Conservation (phyloP, 2,797 vertebrate species). For the Pogoniulus pusillus region DNA sequence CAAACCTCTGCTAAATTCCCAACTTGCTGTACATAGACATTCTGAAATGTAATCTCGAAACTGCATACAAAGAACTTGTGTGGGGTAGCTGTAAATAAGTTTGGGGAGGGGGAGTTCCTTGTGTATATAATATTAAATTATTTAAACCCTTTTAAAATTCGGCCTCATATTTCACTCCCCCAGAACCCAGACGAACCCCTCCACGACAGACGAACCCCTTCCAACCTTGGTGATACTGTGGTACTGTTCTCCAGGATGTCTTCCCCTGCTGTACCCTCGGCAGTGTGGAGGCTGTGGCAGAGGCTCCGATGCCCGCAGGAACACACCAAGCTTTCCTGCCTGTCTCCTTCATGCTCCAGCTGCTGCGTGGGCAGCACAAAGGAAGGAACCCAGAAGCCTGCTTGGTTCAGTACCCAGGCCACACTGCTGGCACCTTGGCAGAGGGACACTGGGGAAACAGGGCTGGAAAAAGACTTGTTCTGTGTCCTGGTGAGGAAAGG, state of each 20-base stretch:
- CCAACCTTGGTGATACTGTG: no score
- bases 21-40: no score
- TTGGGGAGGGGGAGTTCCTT: no score
- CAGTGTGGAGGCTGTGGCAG: fast-evolving
- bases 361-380: not conserved
- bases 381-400: not conserved
- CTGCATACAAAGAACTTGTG: no score
- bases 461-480: not conserved
- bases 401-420: not conserved
- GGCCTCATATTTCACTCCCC: no score
- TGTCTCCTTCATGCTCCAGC: not conserved
- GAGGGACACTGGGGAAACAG: not conserved
- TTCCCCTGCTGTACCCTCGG: not conserved
- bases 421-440: not conserved
- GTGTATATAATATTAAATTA: no score
- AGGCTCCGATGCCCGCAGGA: not conserved
- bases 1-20: no score
- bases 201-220: no score
- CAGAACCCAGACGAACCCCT: no score
- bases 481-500: not conserved
- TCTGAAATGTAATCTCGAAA: no score
- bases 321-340: not conserved
- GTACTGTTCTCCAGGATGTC: not conserved
- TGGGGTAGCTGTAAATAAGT: no score
- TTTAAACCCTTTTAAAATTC: no score